Evolutionary conservation across 2,113 vertebrate genomes (phyloP).

Genomic region (Martes martes): DNA sequence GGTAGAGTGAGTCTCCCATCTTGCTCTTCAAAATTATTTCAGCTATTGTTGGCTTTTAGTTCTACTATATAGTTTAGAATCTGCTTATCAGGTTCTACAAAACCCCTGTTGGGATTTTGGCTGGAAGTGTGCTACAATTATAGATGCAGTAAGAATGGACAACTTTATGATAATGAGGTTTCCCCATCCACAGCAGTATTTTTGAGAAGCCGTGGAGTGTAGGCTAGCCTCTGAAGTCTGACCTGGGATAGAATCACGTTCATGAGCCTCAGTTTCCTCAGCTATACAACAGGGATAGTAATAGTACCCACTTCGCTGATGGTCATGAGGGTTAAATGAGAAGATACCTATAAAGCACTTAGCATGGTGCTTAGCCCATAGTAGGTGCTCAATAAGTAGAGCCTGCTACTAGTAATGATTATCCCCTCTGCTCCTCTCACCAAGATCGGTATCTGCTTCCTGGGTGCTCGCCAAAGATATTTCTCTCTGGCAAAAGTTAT

Average conservation of each 20-base stretch:
- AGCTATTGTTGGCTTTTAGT: neutral
- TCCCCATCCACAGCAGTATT: neutral
- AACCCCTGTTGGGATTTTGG: neutral
- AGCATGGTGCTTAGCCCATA: neutral
- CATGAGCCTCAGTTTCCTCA: neutral
- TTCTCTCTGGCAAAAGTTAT: neutral
- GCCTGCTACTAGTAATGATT: neutral
- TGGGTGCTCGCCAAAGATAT: neutral
- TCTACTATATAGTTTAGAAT: neutral
- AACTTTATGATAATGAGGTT: neutral
- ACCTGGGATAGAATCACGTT: neutral
- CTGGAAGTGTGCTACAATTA: neutral
- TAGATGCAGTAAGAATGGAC: neutral
- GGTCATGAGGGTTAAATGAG: neutral
- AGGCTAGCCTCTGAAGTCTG: neutral
- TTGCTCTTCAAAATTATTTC: neutral
- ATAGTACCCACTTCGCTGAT: neutral
- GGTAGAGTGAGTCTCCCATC: neutral
- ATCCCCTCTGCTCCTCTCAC: neutral
- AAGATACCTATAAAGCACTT: neutral
- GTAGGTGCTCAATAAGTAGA: neutral
- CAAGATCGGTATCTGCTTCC: neutral
- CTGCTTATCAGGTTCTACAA: neutral
- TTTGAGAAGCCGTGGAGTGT: neutral
- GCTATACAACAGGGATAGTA: neutral